A percentile compares a stretch with the other conserved stretches of the same genome.
Conservation (phyloP, 2,888 invertebrate genomes). For the Melieria omissa region DNA sequence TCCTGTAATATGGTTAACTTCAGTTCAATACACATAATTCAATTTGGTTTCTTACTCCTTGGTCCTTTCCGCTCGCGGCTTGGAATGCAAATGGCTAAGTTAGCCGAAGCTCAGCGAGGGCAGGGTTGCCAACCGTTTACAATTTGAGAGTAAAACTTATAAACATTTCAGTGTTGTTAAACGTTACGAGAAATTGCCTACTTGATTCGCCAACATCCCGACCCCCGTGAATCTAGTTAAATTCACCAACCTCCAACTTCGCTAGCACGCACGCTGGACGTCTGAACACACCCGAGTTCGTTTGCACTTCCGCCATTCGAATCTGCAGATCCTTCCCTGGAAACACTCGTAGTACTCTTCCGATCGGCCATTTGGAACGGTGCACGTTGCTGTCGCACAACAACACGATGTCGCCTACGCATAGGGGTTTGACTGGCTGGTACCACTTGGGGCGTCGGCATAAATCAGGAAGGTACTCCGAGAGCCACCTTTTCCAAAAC, state of each 20-base stretch:
- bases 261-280: slow-evolving; percentile 27
- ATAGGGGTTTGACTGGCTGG: slow-evolving; percentile 18
- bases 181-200: no score
- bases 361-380: slow-evolving; percentile 31
- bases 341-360: slow-evolving; percentile 18
- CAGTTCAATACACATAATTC: no score
- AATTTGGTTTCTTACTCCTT: no score
- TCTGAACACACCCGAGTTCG: slow-evolving; percentile 18
- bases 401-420: slow-evolving; percentile 20
- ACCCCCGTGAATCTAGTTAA: no score
- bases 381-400: slow-evolving; percentile 29
- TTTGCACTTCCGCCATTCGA: slow-evolving; percentile 22
- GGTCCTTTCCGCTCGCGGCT: no score
- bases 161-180: no score
- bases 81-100: no score
- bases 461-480: slow-evolving; percentile 25
- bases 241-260: slow-evolving; percentile 23
- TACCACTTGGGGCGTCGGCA: slow-evolving; percentile 33
- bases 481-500: not conserved
- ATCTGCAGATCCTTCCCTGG: slow-evolving; percentile 29
- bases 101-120: no score
- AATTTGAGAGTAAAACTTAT: no score
- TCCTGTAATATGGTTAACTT: no score
- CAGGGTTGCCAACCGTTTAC: no score
- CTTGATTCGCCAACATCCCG: no score